Evolutionary conservation across 2,797 vertebrate genomes (phyloP), one percentile per base, ranked within the genome.

Genomic region (Phrynocephalus vlangalii): DNA sequence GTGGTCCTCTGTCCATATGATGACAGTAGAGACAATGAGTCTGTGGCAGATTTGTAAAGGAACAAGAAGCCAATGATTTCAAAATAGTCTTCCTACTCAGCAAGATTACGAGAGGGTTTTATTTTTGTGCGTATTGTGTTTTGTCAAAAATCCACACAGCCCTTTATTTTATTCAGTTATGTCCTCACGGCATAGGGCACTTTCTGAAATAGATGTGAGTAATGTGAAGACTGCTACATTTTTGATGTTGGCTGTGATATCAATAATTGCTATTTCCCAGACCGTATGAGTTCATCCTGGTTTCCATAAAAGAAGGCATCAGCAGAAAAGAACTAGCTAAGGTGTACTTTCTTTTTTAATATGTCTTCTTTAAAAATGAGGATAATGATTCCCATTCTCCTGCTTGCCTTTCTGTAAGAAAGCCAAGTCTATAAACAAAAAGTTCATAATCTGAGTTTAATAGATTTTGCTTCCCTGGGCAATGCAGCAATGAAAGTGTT

Each of bases 381-480:
- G 92, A 91, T 92, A 92, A 93, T 76, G 86, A 82, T 87, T 67
- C 6, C 28, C 80, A 28, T 50, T 84, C 90, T 68, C 76, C 28
- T 93, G 90, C 84, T 78, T 93, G 86, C 84, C 87, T 82, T 84
- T 91, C 87, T 50, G 84, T 91, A 90, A 95, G 91, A 84, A 83
- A 86, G 82, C 56, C 6, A 44, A 93, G 88, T 92, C 93, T 87
- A 92, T 94, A 93, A 94, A 91, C 87, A 94, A 92, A 92, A 89
- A 88, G 68, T 93, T 95, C 89, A 93, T 89, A 88, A 92, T 92
- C 70, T 89, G 92, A 92, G 82, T 79, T 90, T 92, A 94, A 94
- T 94, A 94, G 90, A 93, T 91, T 94, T 95, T 93, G 38, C 83
- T 95, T 95, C 90, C 90, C 94, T 82, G 2, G 93, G 90, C 89